Percentiles rank a stretch among this genome's conserved stretches.
Evolutionary conservation across 2,797 vertebrate species (phyloP).

Genomic region (Arremon brunneinucha): DNA sequence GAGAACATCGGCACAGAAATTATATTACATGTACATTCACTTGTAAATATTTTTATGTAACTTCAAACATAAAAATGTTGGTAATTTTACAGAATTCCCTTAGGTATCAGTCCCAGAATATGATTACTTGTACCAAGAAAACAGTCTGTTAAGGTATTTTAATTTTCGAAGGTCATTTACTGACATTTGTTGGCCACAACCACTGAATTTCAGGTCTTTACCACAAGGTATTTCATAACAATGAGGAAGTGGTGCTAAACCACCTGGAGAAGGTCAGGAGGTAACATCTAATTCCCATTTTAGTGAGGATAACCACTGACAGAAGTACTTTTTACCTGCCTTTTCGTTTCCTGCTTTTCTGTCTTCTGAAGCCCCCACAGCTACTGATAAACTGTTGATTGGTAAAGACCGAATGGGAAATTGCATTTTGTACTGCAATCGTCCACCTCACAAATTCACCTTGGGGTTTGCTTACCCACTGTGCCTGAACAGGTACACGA

Average conservation of each 20-base stretch:
- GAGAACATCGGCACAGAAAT: slow-evolving; percentile 11
- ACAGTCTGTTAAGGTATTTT: not conserved
- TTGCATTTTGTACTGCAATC: not conserved
- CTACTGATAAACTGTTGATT: not conserved
- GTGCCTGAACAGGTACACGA: not conserved
- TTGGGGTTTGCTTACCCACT: not conserved
- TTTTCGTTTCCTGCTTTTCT: not conserved
- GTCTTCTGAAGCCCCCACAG: not conserved
- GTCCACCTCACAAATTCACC: not conserved
- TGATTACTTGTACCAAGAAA: not conserved
- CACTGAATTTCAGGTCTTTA: not conserved
- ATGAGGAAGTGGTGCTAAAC: not conserved
- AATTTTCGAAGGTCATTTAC: not conserved
- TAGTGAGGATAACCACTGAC: not conserved
- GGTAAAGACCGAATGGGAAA: not conserved
- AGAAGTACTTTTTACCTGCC: not conserved
- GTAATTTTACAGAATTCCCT: not conserved
- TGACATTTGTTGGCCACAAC: not conserved
- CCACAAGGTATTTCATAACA: not conserved
- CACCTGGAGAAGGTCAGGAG: not conserved
- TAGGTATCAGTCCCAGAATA: not conserved
- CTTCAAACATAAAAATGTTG: not conserved
- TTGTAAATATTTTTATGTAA: slow-evolving; percentile 22
- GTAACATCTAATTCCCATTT: not conserved
- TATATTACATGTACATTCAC: slow-evolving; percentile 22